Conservation (phyloP, 2,888 invertebrate species). For the Melanostoma mellinum region DNA sequence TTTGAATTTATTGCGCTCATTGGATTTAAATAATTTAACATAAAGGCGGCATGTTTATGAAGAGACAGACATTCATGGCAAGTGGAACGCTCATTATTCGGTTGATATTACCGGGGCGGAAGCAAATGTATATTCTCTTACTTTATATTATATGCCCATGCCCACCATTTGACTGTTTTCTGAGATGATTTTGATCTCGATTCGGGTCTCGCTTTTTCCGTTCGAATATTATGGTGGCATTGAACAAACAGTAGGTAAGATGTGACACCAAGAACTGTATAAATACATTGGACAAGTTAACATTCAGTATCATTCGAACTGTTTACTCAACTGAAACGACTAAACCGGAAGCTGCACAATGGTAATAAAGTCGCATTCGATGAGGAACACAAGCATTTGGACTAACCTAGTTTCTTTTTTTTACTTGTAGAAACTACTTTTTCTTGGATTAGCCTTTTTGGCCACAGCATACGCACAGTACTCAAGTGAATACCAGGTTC, state of each 20-base stretch:
- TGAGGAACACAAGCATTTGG: conserved; percentile 14
- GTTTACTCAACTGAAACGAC: conserved; percentile 52
- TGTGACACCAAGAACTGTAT: conserved; percentile 66
- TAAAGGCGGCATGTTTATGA: background rate
- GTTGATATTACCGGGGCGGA: conserved; percentile 5
- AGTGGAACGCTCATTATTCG: conserved; percentile 1
- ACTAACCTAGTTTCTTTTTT: conserved; percentile 41
- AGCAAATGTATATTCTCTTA: background rate
- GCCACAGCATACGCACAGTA: conserved; percentile 77
- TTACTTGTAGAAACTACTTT: conserved; percentile 59
- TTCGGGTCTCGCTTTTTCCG: conserved; percentile 10
- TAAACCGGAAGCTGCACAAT: conserved; percentile 36
- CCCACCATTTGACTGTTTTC: background rate
- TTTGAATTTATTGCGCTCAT: background rate
- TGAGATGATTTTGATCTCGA: background rate
- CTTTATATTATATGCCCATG: background rate
- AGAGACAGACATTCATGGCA: background rate
- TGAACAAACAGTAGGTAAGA: conserved; percentile 48
- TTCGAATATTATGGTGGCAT: conserved; percentile 60
- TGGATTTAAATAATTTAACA: background rate
- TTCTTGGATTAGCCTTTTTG: conserved; percentile 68
- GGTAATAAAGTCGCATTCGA: conserved; percentile 32
- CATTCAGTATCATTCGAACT: conserved; percentile 66
- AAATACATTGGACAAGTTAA: conserved; percentile 55
- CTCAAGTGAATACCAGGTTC: conserved; percentile 27